Evolutionary conservation across 23 tunicate genomes (phyloP).

Genomic region (Phallusia fumigata): DNA sequence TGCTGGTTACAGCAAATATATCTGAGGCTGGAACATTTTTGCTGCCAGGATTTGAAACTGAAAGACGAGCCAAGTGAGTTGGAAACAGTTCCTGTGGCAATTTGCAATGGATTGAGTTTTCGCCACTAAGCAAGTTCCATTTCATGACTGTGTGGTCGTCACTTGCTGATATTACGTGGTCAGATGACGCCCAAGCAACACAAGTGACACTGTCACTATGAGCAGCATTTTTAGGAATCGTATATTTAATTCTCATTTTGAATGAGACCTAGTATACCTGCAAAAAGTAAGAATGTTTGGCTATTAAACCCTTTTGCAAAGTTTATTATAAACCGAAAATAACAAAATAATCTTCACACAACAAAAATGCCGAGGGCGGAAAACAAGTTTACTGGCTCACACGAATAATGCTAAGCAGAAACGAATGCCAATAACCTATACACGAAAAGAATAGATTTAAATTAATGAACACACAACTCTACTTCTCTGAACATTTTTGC

Average conservation of each 20-base stretch:
- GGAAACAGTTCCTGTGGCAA: conserved; percentile 70
- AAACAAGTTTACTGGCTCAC: too few relatives aligned
- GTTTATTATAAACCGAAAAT: too few relatives aligned
- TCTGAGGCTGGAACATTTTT: conserved; percentile 42
- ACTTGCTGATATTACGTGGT: conserved; percentile 70
- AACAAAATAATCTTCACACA: too few relatives aligned
- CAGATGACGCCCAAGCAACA: conserved; percentile 79
- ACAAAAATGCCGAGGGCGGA: too few relatives aligned
- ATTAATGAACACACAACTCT: too few relatives aligned
- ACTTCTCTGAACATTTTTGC: too few relatives aligned
- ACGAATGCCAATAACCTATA: too few relatives aligned
- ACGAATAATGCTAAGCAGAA: too few relatives aligned
- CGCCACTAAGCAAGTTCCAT: conserved; percentile 78
- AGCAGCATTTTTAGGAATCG: conserved; percentile 48
- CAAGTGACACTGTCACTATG: conserved; percentile 71
- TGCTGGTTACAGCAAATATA: conserved; percentile 72
- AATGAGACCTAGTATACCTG: too few relatives aligned
- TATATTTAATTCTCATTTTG: conserved; percentile 64
- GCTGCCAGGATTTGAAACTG: conserved; percentile 53
- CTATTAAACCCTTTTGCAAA: too few relatives aligned
- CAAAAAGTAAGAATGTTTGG: too few relatives aligned
- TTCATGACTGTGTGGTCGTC: conserved; percentile 73
- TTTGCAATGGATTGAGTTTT: conserved; percentile 44
- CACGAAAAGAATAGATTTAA: too few relatives aligned
- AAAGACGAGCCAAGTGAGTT: conserved; percentile 59